Evolutionary conservation across 2,797 vertebrate genomes (phyloP), one percentile per base, ranked within the genome.

Genomic region (Anniella stebbinsi): DNA sequence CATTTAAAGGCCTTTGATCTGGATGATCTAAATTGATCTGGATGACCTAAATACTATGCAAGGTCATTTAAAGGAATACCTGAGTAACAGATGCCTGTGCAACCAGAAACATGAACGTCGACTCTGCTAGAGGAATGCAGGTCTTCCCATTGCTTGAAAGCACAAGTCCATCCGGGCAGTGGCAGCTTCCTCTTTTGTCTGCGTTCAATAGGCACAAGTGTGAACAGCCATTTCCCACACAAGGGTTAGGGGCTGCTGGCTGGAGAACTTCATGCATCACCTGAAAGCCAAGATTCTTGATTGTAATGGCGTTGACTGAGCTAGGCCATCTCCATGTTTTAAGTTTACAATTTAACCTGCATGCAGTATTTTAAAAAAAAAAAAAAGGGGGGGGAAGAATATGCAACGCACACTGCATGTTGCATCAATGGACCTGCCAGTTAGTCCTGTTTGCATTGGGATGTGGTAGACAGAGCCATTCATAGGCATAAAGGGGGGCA

Each of bases 121-220:
- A 97, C n/a, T 98, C 97, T 0, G 38, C 85, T 3, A 97, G 89
- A 28, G 95, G 89, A 57, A 97, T 54, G 88, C 98, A 99, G 67
- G 94, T 97, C n/a, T 96, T 88, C 54, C 95, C 95, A 36, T 98
- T 97, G 0, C 93, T 95, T 0, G 97, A 97, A 69, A 99, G 97
- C 0, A 97, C 91, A 90, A 98, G 92, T 17, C 98, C 97, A 0
- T 92, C 0, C 0, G 98, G 98, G 81, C 98, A 99, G 17, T 92
- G 96, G 82, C 98, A 99, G 69, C 97, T 97, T 21, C 97, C 98
- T 0, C 89, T 41, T 0, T 95, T 94, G 10, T 87, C 91, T 2
- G 97, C 91, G 0, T 97, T 97, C 95, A 99, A 95, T 63, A 99
- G 96, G 88, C 99, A 99, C 38, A 98, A 75, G 87, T 99, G 98